Evolutionary conservation across 2,888 invertebrate species (phyloP).

Genomic region (Spisula solida): DNA sequence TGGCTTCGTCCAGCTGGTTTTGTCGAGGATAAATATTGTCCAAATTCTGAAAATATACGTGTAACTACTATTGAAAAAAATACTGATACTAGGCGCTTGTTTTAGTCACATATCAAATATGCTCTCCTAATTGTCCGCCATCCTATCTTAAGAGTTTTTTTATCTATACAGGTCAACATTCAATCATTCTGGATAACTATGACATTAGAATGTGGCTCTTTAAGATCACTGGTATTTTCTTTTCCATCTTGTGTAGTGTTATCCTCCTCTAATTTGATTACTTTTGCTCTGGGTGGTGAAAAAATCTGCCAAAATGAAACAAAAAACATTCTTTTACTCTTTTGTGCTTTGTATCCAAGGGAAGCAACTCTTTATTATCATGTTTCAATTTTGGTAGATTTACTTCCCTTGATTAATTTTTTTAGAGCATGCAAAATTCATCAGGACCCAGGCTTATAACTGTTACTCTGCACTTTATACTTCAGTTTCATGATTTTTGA

Average conservation of each 20-base stretch:
- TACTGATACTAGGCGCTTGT: slow-evolving; percentile 27
- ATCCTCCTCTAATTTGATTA: slow-evolving; percentile 58
- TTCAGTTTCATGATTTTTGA: no score
- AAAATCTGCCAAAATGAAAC: slow-evolving; percentile 60
- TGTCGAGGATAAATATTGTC: slow-evolving; percentile 79
- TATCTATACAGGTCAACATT: background rate
- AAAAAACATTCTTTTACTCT: slow-evolving; percentile 28
- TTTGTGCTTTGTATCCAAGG: background rate
- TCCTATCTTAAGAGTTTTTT: slow-evolving; percentile 21
- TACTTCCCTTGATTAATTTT: slow-evolving; percentile 37
- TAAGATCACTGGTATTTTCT: slow-evolving; percentile 47
- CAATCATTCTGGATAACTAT: slow-evolving; percentile 36
- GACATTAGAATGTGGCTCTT: slow-evolving; percentile 6
- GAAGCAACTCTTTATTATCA: background rate
- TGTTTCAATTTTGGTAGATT: slow-evolving; percentile 18
- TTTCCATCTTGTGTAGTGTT: slow-evolving; percentile 37
- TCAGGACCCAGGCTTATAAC: background rate
- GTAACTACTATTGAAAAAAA: slow-evolving; percentile 36
- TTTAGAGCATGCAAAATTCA: background rate
- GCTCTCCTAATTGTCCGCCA: slow-evolving; percentile 24
- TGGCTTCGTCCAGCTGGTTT: slow-evolving; percentile 69
- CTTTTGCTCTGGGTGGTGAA: slow-evolving; percentile 60
- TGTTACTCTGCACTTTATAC: no score
- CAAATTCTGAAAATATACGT: slow-evolving; percentile 60
- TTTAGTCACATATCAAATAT: slow-evolving; percentile 25